Base-by-base conservation (phyloP, 2,888 invertebrate species). In the Sisyra terminalis region DNA sequence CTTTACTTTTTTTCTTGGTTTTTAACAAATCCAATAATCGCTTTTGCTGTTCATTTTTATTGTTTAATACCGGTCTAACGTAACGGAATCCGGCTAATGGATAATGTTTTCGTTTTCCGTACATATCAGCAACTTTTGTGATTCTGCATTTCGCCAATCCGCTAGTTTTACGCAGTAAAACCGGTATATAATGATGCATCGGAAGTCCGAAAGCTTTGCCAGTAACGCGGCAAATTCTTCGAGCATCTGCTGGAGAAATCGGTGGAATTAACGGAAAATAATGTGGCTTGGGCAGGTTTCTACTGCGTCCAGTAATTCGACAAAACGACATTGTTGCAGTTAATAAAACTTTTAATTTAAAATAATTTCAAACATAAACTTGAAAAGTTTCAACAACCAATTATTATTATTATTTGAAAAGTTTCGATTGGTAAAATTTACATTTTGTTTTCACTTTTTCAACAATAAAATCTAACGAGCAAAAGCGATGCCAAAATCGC, bases 231-330 rank as follows among this genome's bases (percentile, higher is more conserved):
- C 84, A 82, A 58, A 78, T 76, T 47, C 83, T 70, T 54, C 79
- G 75, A 2, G 85, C 85, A 56, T 85, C 84, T n/a, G 81, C 82
- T 10, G 85, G 83, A 39, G 83, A 82, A 46, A 85, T 77, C 3
- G 85, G 84, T 37, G 82, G 80, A 49, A 85, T 66, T 41, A 86
- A 66, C 14, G 86, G 85, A 55, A 85, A 79, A 58, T 84, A 86
- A 60, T 85, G 82, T 42, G 84, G 83, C 57, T 83, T 78, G 42
- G 84, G 85, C 54, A 85, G 71, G 53, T 81, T 77, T 52, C 79
- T 72, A 60, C 82, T 81, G 59, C 76, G 76, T 53, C 84, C 81
- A 46, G 85, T 86, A 52, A 85, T 83, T 60, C 83, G 75, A 62
- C 85, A 86, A 61, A 76, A 80, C 55, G 42, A 45, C 29, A 44